These are phyloP conservation scores for Coelinius sp. DNA, from an alignment of 2,888 invertebrate species.

Conservation along the genomic window DNA sequence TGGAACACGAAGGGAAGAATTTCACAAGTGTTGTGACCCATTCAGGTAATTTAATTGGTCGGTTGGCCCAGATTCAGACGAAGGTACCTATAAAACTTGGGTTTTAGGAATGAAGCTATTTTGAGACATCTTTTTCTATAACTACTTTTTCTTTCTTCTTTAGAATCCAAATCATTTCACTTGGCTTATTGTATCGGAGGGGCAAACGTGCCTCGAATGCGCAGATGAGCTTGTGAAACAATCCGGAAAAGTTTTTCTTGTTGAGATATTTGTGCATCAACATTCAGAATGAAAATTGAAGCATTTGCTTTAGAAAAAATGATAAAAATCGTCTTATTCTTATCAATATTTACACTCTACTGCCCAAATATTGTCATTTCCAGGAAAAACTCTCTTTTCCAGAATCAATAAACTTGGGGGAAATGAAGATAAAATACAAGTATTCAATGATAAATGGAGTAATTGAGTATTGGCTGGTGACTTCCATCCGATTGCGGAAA, in stretches of 20 bases:
- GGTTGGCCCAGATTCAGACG: background rate
- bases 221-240: slow-evolving; percentile 32
- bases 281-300: too few species aligned
- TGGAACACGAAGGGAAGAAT: background rate
- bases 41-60: background rate
- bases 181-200: background rate
- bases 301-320: too few species aligned
- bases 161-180: too few species aligned
- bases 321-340: too few species aligned
- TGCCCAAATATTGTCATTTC: too few species aligned
- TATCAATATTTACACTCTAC: too few species aligned
- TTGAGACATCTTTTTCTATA: too few species aligned
- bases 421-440: slow-evolving; percentile 7
- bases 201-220: slow-evolving; percentile 42
- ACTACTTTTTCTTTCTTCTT: too few species aligned
- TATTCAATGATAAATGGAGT: slow-evolving; percentile 12
- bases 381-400: background rate
- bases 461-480: slow-evolving; percentile 5
- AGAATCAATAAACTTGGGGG: slow-evolving; percentile 14
- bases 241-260: slow-evolving; percentile 4
- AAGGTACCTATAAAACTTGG: slow-evolving; percentile 4
- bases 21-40: background rate
- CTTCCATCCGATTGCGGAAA: slow-evolving; percentile 18
- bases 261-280: background rate
- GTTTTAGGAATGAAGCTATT: too few species aligned